Evolutionary conservation across 2,113 vertebrate species (phyloP).

Genomic region (Pseudorasbora parva): DNA sequence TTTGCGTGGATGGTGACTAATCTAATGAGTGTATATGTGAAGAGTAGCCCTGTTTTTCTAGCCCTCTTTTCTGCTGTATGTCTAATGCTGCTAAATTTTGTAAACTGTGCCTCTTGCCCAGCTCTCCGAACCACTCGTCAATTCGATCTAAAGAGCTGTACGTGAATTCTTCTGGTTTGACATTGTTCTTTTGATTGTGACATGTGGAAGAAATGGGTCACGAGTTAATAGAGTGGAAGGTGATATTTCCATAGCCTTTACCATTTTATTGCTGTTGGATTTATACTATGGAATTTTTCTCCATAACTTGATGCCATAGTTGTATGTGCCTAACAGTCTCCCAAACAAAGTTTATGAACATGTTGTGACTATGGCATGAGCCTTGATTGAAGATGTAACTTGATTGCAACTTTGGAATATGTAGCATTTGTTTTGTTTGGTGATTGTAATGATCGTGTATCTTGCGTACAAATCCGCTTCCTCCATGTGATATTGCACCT

Average conservation of each 20-base stretch:
- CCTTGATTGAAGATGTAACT: slow-evolving; percentile 24
- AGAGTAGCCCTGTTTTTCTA: neutral
- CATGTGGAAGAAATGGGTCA: slow-evolving; percentile 29
- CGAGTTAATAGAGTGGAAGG: slow-evolving; percentile 8
- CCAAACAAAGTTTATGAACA: slow-evolving; percentile 29
- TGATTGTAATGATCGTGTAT: slow-evolving; percentile 19
- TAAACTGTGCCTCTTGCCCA: slow-evolving; percentile 51
- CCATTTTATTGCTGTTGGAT: slow-evolving; percentile 31
- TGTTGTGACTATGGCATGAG: slow-evolving; percentile 13
- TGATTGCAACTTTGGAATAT: slow-evolving; percentile 38
- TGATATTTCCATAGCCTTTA: slow-evolving; percentile 29
- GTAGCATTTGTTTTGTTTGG: slow-evolving; percentile 43
- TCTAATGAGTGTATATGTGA: slow-evolving; percentile 9
- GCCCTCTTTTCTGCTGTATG: slow-evolving; percentile 47
- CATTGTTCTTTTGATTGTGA: slow-evolving; percentile 20
- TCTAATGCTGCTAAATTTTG: slow-evolving; percentile 50
- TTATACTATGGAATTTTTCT: slow-evolving; percentile 39
- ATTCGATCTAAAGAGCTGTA: slow-evolving; percentile 23
- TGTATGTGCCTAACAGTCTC: slow-evolving; percentile 39
- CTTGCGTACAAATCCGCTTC: neutral
- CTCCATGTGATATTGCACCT: slow-evolving; percentile 53
- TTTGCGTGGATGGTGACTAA: neutral
- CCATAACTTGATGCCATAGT: slow-evolving; percentile 26
- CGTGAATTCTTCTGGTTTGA: neutral
- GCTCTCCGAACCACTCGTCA: slow-evolving; percentile 8